Evolutionary conservation across 2,888 invertebrate species (phyloP).

Genomic region (Malacosoma neustria): DNA sequence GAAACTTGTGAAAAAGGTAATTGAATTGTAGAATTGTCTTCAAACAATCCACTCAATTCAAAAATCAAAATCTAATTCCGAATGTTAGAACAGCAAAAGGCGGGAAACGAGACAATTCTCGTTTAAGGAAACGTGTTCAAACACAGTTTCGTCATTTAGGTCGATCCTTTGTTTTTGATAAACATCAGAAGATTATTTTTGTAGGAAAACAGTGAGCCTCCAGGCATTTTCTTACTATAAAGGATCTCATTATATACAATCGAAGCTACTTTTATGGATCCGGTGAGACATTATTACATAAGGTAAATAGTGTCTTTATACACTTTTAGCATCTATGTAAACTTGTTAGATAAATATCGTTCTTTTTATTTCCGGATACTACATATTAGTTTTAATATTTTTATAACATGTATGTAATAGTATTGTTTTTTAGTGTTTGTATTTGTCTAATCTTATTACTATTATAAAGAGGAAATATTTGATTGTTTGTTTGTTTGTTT

Average conservation of each 20-base stretch:
- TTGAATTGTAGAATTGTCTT: slow-evolving; percentile 16
- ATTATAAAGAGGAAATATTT: no score
- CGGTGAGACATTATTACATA: no score
- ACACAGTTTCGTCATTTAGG: slow-evolving; percentile 19
- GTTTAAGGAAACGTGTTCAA: slow-evolving; percentile 13
- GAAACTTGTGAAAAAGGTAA: slow-evolving; percentile 26
- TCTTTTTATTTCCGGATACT: no score
- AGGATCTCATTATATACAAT: neutral
- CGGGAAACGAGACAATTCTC: slow-evolving; percentile 3
- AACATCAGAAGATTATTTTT: slow-evolving; percentile 22
- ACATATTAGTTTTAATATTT: no score
- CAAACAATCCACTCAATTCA: neutral
- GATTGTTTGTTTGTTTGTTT: no score
- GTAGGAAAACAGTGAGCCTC: slow-evolving; percentile 3
- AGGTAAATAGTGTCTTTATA: no score
- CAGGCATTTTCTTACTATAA: neutral
- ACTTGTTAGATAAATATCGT: no score
- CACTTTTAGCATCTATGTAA: no score
- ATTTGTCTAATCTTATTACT: no score
- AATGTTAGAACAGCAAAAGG: slow-evolving; percentile 2
- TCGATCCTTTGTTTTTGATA: slow-evolving; percentile 23
- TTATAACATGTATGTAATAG: no score
- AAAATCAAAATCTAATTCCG: slow-evolving; percentile 8
- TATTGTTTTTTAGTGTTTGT: no score
- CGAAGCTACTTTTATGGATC: neutral